Percentiles rank a stretch among this genome's conserved stretches.
Conservation (phyloP, 2,113 vertebrate species). For the Ardeotis arabs region DNA sequence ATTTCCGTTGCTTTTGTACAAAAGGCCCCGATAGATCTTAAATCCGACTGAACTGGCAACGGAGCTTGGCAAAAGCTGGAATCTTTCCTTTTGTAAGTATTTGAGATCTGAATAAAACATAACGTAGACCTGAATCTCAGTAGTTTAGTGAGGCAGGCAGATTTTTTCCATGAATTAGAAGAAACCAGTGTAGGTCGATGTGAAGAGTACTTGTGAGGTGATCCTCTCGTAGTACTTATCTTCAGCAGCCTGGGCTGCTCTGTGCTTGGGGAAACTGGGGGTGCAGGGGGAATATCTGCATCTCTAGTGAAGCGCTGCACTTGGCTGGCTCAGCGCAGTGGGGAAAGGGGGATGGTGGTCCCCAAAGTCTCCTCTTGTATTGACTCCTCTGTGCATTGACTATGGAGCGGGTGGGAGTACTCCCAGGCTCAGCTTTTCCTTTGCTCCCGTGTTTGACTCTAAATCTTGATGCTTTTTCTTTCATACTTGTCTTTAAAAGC, state of each 20-base stretch:
- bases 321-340: neutral
- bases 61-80: neutral
- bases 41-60: conserved; percentile 40
- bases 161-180: neutral
- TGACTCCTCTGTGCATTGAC: neutral
- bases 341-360: neutral
- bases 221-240: neutral
- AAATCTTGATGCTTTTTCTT: neutral
- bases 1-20: conserved; percentile 16
- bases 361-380: neutral
- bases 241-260: neutral
- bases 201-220: neutral
- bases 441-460: neutral
- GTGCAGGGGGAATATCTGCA: neutral
- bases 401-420: neutral
- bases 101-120: conserved; percentile 65
- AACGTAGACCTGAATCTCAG: conserved; percentile 8
- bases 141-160: conserved; percentile 12
- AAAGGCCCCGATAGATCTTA: neutral
- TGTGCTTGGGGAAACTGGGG: neutral
- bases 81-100: conserved; percentile 41
- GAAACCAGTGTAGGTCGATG: neutral
- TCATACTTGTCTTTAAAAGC: neutral
- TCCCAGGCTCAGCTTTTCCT: neutral
- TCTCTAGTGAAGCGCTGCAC: neutral